These are phyloP conservation scores for Stenichneumon culpator DNA, from an alignment of 2,888 invertebrate genomes.

Conservation along the genomic window DNA sequence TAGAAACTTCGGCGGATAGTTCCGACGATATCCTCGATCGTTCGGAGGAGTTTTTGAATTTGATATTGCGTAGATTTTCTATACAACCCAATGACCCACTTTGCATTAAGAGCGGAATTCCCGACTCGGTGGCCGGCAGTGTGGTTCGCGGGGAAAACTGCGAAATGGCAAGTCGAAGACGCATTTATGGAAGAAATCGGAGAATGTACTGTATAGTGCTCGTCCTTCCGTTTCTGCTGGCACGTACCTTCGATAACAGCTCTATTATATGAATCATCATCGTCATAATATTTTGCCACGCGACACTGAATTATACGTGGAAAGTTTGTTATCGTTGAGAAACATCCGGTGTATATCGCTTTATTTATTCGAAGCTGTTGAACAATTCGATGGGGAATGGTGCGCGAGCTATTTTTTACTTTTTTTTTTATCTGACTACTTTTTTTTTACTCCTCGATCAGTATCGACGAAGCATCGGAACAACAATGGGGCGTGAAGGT, in stretches of 20 bases:
- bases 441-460: slow-evolving; percentile 23
- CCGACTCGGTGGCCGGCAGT: slow-evolving; percentile 12
- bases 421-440: slow-evolving; percentile 85
- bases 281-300: slow-evolving; percentile 52
- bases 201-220: slow-evolving; percentile 5
- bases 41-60: slow-evolving; percentile 35
- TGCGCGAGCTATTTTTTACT: not conserved
- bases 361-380: not conserved
- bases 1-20: slow-evolving; percentile 52
- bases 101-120: slow-evolving; percentile 55
- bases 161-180: slow-evolving; percentile 38
- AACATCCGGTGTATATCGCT: slow-evolving; percentile 11
- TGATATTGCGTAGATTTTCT: slow-evolving; percentile 56
- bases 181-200: slow-evolving; percentile 10
- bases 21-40: slow-evolving; percentile 34
- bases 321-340: slow-evolving; percentile 19
- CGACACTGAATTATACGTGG: slow-evolving; percentile 2
- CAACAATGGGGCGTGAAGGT: not conserved
- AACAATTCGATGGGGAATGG: not conserved
- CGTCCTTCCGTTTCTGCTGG: slow-evolving; percentile 39
- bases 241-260: slow-evolving; percentile 61
- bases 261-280: slow-evolving; percentile 54
- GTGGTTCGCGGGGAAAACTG: slow-evolving; percentile 9
- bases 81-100: slow-evolving; percentile 59
- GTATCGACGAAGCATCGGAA: slow-evolving; percentile 50